Conservation (phyloP, 2,113 vertebrate genomes). For the Nycticryphes semicollaris region DNA sequence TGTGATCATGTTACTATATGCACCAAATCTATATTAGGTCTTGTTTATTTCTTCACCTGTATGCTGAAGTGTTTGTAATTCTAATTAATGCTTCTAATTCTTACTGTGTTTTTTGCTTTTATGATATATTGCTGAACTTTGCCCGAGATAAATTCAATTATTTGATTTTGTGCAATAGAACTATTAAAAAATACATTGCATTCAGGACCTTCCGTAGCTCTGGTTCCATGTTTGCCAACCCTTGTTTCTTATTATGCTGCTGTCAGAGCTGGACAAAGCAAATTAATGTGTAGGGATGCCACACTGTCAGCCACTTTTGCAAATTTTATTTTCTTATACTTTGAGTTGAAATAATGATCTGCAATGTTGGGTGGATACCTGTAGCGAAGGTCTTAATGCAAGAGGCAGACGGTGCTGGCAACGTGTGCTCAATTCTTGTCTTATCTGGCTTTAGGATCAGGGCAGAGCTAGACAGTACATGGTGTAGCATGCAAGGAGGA, state of each 20-base stretch:
- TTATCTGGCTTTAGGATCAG: neutral
- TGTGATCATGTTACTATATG: neutral
- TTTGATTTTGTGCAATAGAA: neutral
- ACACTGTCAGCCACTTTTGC: neutral
- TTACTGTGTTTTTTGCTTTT: neutral
- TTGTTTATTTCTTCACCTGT: neutral
- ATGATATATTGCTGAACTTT: neutral
- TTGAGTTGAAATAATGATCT: neutral
- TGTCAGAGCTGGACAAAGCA: neutral
- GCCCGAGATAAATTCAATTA: neutral
- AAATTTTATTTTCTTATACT: neutral
- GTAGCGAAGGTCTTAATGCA: neutral
- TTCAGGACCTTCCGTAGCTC: neutral
- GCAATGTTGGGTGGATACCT: neutral
- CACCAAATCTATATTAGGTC: neutral
- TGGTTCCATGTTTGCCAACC: neutral
- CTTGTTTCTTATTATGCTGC: neutral
- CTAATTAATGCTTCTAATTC: neutral
- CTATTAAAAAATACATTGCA: neutral
- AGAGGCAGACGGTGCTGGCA: neutral
- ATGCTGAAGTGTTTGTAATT: neutral
- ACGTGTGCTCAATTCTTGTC: neutral
- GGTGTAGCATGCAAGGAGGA: neutral
- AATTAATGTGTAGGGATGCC: neutral
- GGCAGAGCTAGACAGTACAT: neutral